Evolutionary conservation across 2,888 invertebrate genomes (phyloP), one percentile per base, ranked within the genome.

Genomic region (Amblyjoppa proteus): DNA sequence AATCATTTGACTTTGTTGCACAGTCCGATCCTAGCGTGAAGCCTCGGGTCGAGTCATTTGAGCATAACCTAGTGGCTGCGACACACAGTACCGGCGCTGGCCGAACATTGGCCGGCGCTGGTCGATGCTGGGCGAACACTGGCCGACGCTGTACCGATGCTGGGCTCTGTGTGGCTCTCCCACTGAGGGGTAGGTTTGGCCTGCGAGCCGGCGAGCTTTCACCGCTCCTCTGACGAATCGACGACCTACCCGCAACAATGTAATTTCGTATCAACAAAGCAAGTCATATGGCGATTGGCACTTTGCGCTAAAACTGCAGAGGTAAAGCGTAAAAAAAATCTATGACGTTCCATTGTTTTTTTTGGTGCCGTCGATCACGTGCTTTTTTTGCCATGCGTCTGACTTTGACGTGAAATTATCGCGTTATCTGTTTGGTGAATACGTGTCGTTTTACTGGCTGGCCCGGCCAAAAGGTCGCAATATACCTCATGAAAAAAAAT

Each of bases 1-100:
- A 81, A 76, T 80, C 80, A 84, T 84, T 84, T 66, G 76, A 84
- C 84, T 76, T 81, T 68, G 81, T 81, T 76, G 31, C 56, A 45
- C 58, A 76, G 13, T 70, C 38, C 38, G 69, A 69, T 61, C 53
- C 71, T 66, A 20, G 64, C 38, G 76, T 68, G 81, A 81, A 81
- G 61, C 20, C 76, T 58, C 71, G 41, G 45, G 4, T 58, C 76
- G 20, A 41, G 68, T 76, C 66, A 51, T 56, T 76, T 56, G 80
- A 81, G 41, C 75, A 71, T 58, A 58, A 45, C 51, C 31, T 16
- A 49, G 16, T 16, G 45, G 16, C 16, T 16, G 16, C 4, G 16
- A 49, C 45, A 49, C 16, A 49, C 16, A 4, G 45, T 13, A 16
- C 45, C 16, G 45, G 4, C 45, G 45, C 3, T 49, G 16, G 45